Evolutionary conservation across 2,888 invertebrate genomes (phyloP).

Genomic region (Oscheius myriophilus): DNA sequence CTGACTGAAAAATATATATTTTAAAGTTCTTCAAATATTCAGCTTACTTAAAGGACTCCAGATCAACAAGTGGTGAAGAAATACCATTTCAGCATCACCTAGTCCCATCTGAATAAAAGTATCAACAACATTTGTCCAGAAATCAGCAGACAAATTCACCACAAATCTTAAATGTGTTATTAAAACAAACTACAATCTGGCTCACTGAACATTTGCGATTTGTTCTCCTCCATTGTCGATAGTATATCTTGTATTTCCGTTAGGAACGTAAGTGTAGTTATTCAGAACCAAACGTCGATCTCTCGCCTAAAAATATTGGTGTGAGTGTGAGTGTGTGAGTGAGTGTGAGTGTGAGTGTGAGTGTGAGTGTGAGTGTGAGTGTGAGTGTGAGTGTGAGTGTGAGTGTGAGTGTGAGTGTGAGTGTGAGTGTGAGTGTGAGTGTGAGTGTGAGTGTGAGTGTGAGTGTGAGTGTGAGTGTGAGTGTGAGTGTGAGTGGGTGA

Average conservation of each 20-base stretch:
- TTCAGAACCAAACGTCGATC: constrained; percentile 64
- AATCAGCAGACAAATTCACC: constrained; percentile 59
- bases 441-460: too few species aligned
- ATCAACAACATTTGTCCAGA: constrained; percentile 62
- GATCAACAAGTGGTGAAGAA: constrained; percentile 61
- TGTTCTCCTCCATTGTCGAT: constrained; percentile 56
- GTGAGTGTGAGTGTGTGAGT: too few species aligned
- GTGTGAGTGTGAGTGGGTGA: too few species aligned
- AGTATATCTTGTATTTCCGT: constrained; percentile 62
- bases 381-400: too few species aligned
- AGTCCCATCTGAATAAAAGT: constrained; percentile 59
- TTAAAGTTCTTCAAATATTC: too few species aligned
- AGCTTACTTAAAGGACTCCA: constrained; percentile 57
- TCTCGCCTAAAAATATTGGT: constrained; percentile 35
- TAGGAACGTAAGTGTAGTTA: constrained; percentile 66
- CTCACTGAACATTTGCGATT: constrained; percentile 49
- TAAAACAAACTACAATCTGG: not conserved
- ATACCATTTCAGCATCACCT: constrained; percentile 66
- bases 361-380: too few species aligned
- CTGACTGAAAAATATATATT: constrained; percentile 44
- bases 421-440: too few species aligned
- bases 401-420: too few species aligned
- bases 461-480: too few species aligned
- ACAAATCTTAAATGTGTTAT: constrained; percentile 63
- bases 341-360: too few species aligned